A percentile compares a stretch with the other conserved stretches of the same genome.
Evolutionary conservation across 2,797 vertebrate genomes (phyloP).

Genomic region (Myripristis jacobus): DNA sequence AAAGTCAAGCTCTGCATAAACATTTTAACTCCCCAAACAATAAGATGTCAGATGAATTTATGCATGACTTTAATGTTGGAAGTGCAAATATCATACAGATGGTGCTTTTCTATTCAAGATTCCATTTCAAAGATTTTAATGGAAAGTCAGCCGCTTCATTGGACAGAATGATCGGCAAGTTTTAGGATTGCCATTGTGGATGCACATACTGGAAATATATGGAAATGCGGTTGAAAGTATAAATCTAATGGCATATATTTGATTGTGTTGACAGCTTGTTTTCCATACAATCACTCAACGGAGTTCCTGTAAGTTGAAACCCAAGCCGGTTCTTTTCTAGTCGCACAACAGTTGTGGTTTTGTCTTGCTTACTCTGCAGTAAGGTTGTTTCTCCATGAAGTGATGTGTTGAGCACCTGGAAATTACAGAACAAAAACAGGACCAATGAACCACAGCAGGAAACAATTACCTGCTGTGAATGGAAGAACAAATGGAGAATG

Average conservation of each 20-base stretch:
- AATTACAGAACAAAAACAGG: conserved; percentile 74
- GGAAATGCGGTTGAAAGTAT: conserved; percentile 1
- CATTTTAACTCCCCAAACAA: conserved; percentile 59
- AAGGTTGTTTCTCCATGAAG: conserved; percentile 58
- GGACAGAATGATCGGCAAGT: conserved; percentile 3
- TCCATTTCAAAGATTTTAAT: conserved; percentile 25
- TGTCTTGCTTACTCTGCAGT: conserved; percentile 47
- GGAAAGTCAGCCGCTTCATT: conserved; percentile 22
- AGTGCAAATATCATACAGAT: conserved; percentile 57
- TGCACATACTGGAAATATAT: background rate
- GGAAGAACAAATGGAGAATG: conserved; percentile 64
- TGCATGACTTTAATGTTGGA: conserved; percentile 39
- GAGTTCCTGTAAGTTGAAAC: background rate
- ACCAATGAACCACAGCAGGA: conserved; percentile 64
- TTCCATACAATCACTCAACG: conserved; percentile 27
- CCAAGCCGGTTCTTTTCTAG: conserved; percentile 16
- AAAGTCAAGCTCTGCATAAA: conserved; percentile 61
- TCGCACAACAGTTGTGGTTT: conserved; percentile 41
- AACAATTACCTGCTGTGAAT: conserved; percentile 59
- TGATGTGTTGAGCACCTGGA: conserved; percentile 75
- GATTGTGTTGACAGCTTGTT: conserved; percentile 20
- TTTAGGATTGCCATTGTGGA: conserved; percentile 11
- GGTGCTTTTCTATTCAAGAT: conserved; percentile 33
- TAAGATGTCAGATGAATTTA: conserved; percentile 54
- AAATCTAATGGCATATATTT: conserved; percentile 14